Conservation (phyloP, 53 echinoderm and acorn worm genomes). For the Echinarachnius parma region DNA sequence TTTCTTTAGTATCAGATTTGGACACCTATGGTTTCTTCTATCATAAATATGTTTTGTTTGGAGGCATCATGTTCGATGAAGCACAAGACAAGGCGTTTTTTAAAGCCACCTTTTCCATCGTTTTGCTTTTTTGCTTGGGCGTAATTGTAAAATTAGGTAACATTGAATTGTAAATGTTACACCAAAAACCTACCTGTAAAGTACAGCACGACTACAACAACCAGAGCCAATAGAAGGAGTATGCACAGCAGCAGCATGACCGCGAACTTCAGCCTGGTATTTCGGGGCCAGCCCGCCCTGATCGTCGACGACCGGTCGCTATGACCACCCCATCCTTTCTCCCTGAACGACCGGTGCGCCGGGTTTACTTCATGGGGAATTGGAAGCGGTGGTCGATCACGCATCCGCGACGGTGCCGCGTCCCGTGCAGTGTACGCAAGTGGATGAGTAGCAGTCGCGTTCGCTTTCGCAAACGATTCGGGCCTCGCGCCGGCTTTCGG, state of each 20-base stretch:
- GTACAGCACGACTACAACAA: constrained; percentile 14
- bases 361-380: not conserved
- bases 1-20: too few species aligned
- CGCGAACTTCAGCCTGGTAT: constrained; percentile 27
- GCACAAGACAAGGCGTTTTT: not conserved
- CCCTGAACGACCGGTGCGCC: not conserved
- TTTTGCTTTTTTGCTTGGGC: not conserved
- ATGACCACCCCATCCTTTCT: constrained; percentile 7
- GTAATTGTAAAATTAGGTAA: not conserved
- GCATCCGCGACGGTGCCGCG: not conserved
- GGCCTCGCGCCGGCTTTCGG: constrained; percentile 24
- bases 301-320: constrained; percentile 26
- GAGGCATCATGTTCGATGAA: not conserved
- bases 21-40: too few species aligned
- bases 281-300: constrained; percentile 21
- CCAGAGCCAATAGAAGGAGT: constrained; percentile 18
- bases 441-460: constrained; percentile 38
- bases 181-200: constrained; percentile 28
- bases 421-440: constrained; percentile 20
- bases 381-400: not conserved
- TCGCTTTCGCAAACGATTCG: not conserved
- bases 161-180: not conserved
- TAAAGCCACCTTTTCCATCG: not conserved
- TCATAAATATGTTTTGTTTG: too few species aligned
- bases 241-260: constrained; percentile 39